Evolutionary conservation across 1,140 invertebrate genomes (phyloP).

Genomic region (Dendroctonus valens): DNA sequence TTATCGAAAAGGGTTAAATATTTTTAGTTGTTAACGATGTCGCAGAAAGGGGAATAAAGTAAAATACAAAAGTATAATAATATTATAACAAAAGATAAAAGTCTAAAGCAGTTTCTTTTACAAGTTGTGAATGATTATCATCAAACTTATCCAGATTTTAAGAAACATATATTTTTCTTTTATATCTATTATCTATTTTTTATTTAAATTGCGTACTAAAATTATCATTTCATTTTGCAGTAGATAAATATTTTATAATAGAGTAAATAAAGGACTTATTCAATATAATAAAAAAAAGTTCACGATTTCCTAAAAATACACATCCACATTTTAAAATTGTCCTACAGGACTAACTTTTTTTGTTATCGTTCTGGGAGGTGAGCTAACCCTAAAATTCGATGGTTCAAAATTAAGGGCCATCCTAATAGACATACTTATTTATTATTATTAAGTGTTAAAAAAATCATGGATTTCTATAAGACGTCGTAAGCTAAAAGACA

Average conservation of each 20-base stretch:
- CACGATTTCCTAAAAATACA: not conserved
- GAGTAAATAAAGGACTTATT: not conserved
- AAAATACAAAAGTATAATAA: constrained; percentile 48
- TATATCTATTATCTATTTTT: not conserved
- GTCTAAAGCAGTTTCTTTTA: constrained; percentile 44
- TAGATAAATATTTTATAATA: not conserved
- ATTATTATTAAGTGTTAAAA: too few relatives aligned
- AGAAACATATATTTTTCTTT: constrained; percentile 24
- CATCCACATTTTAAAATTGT: not conserved
- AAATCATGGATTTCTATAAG: too few relatives aligned
- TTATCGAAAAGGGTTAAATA: not conserved
- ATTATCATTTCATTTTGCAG: not conserved
- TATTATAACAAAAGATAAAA: constrained; percentile 36
- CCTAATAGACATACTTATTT: too few relatives aligned
- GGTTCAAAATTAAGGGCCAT: not conserved
- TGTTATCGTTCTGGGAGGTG: not conserved
- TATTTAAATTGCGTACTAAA: not conserved
- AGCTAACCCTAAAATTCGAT: not conserved
- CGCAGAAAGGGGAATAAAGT: constrained; percentile 46
- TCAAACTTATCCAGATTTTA: constrained; percentile 41
- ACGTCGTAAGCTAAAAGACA: too few relatives aligned
- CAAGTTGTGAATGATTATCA: constrained; percentile 42
- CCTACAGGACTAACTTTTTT: not conserved
- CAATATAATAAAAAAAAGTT: not conserved
- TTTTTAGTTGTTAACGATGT: constrained; percentile 40